Conservation (phyloP, 2,113 vertebrate species). For the Tringa solitaria region DNA sequence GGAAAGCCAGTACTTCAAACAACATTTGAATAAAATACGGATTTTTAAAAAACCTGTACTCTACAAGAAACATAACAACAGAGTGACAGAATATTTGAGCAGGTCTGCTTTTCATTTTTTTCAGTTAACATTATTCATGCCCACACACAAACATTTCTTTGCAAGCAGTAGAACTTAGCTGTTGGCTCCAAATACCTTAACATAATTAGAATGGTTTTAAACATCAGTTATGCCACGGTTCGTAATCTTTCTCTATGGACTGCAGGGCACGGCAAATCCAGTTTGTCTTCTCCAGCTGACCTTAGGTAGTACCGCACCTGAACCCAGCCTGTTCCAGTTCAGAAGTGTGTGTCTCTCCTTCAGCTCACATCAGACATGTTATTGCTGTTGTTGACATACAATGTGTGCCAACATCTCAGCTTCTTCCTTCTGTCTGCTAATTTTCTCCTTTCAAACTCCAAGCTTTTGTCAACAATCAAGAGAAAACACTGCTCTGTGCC, state of each 20-base stretch:
- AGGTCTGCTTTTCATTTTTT: neutral
- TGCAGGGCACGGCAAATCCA: neutral
- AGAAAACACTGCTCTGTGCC: neutral
- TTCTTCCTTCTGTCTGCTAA: neutral
- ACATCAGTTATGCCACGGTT: neutral
- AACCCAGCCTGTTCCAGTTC: neutral
- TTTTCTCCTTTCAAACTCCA: neutral
- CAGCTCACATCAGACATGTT: fast-evolving
- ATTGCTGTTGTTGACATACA: neutral
- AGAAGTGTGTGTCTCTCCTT: neutral
- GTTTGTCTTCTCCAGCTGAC: neutral
- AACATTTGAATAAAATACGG: neutral
- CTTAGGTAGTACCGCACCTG: neutral
- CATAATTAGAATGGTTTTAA: neutral
- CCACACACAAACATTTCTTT: neutral
- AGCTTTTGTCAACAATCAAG: neutral
- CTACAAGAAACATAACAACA: neutral
- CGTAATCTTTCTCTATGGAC: neutral
- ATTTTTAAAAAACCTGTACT: neutral
- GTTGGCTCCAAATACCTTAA: neutral
- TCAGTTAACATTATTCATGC: conserved; percentile 18
- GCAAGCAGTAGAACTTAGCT: neutral
- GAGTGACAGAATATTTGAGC: neutral
- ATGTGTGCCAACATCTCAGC: neutral
- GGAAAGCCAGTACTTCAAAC: conserved; percentile 7